phyloP scores from a whole-genome alignment of 2,888 invertebrate genomes.

The Orthosia gracilis region DNA sequence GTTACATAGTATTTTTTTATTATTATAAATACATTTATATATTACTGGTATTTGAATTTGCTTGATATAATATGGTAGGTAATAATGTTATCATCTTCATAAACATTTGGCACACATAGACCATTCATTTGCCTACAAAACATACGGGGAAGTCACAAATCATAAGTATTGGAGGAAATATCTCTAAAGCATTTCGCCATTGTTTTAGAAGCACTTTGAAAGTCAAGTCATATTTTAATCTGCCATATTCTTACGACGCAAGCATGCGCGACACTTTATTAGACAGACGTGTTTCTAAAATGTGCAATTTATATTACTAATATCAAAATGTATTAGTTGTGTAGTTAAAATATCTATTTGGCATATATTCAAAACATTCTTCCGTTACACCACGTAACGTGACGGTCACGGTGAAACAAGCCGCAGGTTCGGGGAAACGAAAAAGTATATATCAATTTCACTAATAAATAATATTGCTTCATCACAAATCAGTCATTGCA shows the following conservation, averaged over 20 bases:
- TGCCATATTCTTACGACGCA: constrained; percentile 7
- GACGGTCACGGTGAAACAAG: constrained; percentile 47
- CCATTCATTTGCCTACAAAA: constrained; percentile 69
- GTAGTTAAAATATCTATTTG: constrained; percentile 59
- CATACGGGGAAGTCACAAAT: constrained; percentile 58
- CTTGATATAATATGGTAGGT: constrained; percentile 77
- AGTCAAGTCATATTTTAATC: constrained; percentile 20
- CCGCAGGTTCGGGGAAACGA: constrained; percentile 62
- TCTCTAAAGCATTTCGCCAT: constrained; percentile 61
- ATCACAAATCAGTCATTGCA: constrained; percentile 88
- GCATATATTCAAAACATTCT: constrained; percentile 51
- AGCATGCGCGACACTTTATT: neutral
- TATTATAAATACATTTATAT: constrained; percentile 83
- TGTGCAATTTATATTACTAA: constrained; percentile 18
- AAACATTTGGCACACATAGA: constrained; percentile 87
- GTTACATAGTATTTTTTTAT: constrained; percentile 80
- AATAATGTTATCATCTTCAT: constrained; percentile 73
- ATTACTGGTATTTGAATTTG: constrained; percentile 84
- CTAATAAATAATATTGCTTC: constrained; percentile 90
- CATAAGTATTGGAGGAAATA: constrained; percentile 50
- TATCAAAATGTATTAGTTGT: constrained; percentile 30
- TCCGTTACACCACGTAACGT: constrained; percentile 22
- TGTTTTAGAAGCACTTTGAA: constrained; percentile 60
- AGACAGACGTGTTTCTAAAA: constrained; percentile 6
- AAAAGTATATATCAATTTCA: constrained; percentile 77